A percentile compares a stretch with the other conserved stretches of the same genome.
Evolutionary conservation across 2,113 vertebrate species (phyloP).

Genomic region (human (Homo sapiens)): DNA sequence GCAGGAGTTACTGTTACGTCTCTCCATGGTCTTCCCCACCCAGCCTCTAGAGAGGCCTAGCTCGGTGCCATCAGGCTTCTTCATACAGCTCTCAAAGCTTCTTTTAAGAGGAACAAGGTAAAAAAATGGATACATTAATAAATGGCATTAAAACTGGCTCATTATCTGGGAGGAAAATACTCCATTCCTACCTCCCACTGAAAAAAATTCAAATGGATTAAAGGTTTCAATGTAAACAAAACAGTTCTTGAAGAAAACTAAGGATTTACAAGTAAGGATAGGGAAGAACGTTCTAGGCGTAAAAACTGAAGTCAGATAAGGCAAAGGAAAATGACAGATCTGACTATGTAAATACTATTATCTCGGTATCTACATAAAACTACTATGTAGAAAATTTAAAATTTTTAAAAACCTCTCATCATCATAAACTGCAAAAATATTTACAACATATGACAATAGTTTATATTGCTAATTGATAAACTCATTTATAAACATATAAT

Average conservation of each 20-base stretch:
- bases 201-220: background rate
- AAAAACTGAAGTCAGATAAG: background rate
- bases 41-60: background rate
- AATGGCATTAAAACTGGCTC: background rate
- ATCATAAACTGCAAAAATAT: background rate
- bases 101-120: background rate
- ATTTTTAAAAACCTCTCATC: background rate
- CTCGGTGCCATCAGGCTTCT: background rate
- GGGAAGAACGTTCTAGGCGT: background rate
- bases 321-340: background rate
- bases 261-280: background rate
- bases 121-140: background rate
- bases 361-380: background rate
- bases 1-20: background rate
- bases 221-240: background rate
- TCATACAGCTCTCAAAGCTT: background rate
- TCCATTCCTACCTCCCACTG: background rate
- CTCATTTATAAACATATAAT: conserved; percentile 23
- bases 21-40: background rate
- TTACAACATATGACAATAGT: background rate
- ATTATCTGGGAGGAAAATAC: background rate
- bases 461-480: background rate
- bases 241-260: background rate
- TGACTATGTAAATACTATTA: background rate
- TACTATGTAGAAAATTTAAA: background rate